Conservation (phyloP, 2,797 vertebrate genomes). For the Podargus strigoides region DNA sequence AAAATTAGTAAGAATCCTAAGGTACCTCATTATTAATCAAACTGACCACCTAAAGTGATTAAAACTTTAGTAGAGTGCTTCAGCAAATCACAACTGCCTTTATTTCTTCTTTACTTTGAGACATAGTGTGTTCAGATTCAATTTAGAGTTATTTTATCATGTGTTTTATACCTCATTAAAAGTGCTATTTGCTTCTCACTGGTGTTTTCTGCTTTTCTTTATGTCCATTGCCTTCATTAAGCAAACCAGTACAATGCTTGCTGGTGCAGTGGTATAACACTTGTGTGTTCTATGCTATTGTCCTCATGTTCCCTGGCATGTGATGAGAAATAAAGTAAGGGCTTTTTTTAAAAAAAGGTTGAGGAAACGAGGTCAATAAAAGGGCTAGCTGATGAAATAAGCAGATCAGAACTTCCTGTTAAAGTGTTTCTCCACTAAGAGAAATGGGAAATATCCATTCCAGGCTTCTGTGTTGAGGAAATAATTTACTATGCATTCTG, state of each 20-base stretch:
- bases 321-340: background rate
- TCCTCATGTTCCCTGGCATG: background rate
- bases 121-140: background rate
- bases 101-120: background rate
- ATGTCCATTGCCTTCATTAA: background rate
- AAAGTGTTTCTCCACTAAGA: background rate
- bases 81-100: background rate
- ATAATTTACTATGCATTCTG: background rate
- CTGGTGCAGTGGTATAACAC: background rate
- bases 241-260: background rate
- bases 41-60: background rate
- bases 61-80: background rate
- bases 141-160: background rate
- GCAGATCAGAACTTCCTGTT: background rate
- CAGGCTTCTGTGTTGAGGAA: background rate
- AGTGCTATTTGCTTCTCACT: background rate
- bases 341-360: fast-evolving
- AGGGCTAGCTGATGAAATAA: background rate
- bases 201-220: background rate
- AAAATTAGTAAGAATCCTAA: background rate
- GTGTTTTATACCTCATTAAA: background rate
- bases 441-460: background rate
- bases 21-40: background rate
- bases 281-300: background rate
- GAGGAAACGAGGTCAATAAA: background rate